Evolutionary conservation across 2,797 vertebrate species (phyloP), one percentile per base, ranked within the genome.

Genomic region (Myotis vivesi): DNA sequence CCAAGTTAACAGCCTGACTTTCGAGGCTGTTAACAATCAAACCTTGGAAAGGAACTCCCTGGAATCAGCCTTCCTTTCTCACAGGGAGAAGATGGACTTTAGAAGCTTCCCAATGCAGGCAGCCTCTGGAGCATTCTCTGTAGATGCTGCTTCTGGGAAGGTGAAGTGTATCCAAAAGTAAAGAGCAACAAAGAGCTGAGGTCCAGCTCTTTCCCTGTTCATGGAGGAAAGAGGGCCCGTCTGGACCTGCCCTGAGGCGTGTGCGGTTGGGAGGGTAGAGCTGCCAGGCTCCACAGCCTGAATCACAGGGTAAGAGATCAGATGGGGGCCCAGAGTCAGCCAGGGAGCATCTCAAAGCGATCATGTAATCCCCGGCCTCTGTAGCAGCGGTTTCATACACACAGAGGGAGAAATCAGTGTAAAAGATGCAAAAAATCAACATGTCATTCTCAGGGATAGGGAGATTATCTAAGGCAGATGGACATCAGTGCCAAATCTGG

Each of bases 1-100:
- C 96, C 97, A 97, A 98, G 99, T 99, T 98, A 99, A 98, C 98
- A 99, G 98, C 97, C 98, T 98, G 98, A 98, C 98, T 98, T 98
- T 98, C 98, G 87, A 98, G 38, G 38, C 38, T 4, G 38, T 41
- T 41, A 41, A 98, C 98, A 97, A 94, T 95, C 94, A 98, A 98
- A 98, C 98, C 98, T 85, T 91, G 75, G 83, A 72, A 96, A 92
- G 96, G 53, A 94, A 49, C 66, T 87, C 44, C 44, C 71, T 83
- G 33, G 71, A 68, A 30, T 46, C 69, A 33, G 51, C 79, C 49
- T 38, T 64, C 28, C 28, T 84, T 94, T 86, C 83, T 94, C n/a
- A 75, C 11, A 44, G 66, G 44, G 23, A 79, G 89, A 71, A 76
- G n/a, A 89, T 12, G n/a, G 51, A 33, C 84, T 95, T 86, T 38